These are phyloP conservation scores for Octonoba sinensis DNA, from an alignment of 2,888 invertebrate genomes.

Conservation along the genomic window DNA sequence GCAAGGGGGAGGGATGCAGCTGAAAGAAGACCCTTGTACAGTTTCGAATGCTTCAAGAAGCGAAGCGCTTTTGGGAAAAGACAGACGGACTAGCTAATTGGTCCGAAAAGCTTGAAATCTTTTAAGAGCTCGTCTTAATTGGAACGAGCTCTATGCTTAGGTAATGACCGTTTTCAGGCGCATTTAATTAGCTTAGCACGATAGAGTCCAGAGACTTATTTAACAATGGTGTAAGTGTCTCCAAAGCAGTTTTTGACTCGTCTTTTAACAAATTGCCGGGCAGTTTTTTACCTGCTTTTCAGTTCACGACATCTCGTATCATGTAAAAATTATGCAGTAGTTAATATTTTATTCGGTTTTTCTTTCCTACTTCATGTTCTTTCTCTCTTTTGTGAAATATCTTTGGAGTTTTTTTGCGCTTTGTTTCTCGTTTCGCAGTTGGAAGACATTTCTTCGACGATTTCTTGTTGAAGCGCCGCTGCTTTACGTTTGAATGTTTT, in stretches of 20 bases:
- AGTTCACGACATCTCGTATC: constrained; percentile 8
- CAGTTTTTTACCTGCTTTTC: constrained; percentile 1
- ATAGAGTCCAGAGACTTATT: constrained; percentile 56
- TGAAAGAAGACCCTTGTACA: constrained; percentile 26
- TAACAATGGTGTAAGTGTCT: constrained; percentile 58
- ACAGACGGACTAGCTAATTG: constrained; percentile 58
- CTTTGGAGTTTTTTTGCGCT: too few relatives aligned
- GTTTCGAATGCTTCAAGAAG: constrained; percentile 54
- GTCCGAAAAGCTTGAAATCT: constrained; percentile 61
- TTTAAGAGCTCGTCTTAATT: constrained; percentile 58
- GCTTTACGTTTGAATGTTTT: too few relatives aligned
- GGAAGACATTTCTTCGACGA: too few relatives aligned
- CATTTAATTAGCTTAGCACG: constrained; percentile 60
- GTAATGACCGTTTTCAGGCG: constrained; percentile 58
- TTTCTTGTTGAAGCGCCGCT: too few relatives aligned
- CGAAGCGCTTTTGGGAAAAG: constrained; percentile 50
- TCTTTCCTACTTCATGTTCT: constrained; percentile 20
- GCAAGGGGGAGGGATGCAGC: constrained; percentile 2
- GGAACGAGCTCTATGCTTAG: constrained; percentile 43
- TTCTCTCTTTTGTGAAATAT: not conserved
- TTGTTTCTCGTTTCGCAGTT: too few relatives aligned
- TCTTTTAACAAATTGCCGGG: constrained; percentile 49
- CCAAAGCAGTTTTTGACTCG: constrained; percentile 43
- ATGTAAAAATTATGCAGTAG: constrained; percentile 36
- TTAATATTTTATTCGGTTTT: constrained; percentile 26